Conservation (phyloP, 2,113 vertebrate species). For the Pogona vitticeps region DNA sequence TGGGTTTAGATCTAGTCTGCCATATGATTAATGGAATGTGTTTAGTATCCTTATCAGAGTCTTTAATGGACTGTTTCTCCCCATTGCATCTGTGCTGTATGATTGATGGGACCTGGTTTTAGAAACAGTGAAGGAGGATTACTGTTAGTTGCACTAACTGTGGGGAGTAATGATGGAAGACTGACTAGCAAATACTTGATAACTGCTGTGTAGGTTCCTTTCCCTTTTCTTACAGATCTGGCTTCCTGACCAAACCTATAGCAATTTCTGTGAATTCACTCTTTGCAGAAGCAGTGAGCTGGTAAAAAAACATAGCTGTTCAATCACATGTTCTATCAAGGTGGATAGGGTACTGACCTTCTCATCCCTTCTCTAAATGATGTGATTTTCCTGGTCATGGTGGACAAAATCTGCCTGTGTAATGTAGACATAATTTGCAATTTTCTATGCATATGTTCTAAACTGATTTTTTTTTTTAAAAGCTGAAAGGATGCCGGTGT, state of each 20-base stretch:
- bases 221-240: neutral
- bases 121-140: conserved; percentile 33
- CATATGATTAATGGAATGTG: conserved; percentile 65
- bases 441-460: neutral
- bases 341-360: neutral
- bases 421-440: neutral
- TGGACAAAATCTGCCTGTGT: neutral
- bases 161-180: conserved; percentile 25
- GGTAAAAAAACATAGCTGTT: neutral
- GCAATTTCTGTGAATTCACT: neutral
- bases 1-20: conserved; percentile 51
- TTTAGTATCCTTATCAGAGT: conserved; percentile 63
- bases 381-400: neutral
- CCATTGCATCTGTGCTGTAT: conserved; percentile 47
- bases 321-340: neutral
- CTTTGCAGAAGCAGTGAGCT: neutral
- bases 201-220: neutral
- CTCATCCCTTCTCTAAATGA: neutral
- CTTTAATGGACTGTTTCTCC: conserved; percentile 62
- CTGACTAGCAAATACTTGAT: neutral
- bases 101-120: conserved; percentile 54
- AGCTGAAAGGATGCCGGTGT: neutral
- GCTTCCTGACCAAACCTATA: neutral
- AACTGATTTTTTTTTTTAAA: neutral
- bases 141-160: neutral